Percentiles rank a stretch among this genome's conserved stretches.
phyloP scores from a whole-genome alignment of 2,113 vertebrate genomes.

The Daphoenositta chrysoptera region DNA sequence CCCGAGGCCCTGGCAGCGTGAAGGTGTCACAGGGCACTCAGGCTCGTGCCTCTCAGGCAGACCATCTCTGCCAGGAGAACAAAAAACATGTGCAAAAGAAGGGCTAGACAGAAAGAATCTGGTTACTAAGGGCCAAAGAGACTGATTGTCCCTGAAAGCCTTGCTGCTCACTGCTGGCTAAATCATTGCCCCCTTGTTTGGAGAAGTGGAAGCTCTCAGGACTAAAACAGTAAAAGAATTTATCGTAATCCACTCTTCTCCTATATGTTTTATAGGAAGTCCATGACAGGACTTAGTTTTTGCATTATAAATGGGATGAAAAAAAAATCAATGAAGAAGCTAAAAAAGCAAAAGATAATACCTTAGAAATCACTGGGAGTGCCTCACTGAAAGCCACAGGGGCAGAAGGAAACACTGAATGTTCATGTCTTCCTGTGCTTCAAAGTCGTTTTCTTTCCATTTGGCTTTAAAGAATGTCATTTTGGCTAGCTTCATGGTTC shows the following conservation, averaged over 20 bases:
- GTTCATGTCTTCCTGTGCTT: not conserved
- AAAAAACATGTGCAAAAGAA: not conserved
- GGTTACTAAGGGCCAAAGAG: not conserved
- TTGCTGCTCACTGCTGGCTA: not conserved
- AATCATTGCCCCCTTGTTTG: not conserved
- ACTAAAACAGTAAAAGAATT: not conserved
- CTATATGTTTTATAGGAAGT: not conserved
- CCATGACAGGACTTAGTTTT: not conserved
- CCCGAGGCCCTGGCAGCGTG: not conserved
- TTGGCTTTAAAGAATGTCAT: not conserved
- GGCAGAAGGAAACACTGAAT: not conserved
- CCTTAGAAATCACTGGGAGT: not conserved
- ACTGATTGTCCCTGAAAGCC: not conserved
- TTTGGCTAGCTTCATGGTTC: not conserved
- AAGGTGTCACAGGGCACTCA: not conserved
- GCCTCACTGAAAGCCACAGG: not conserved
- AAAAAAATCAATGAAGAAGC: not conserved
- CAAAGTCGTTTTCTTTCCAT: not conserved
- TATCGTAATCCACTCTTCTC: not conserved
- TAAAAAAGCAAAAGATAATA: not conserved
- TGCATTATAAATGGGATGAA: not conserved
- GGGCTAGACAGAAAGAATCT: not conserved
- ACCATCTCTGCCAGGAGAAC: not conserved
- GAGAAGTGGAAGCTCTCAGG: not conserved
- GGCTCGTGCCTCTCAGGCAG: not conserved